Conservation (phyloP, 2,888 invertebrate species). For the Acanthopleura granulata region DNA sequence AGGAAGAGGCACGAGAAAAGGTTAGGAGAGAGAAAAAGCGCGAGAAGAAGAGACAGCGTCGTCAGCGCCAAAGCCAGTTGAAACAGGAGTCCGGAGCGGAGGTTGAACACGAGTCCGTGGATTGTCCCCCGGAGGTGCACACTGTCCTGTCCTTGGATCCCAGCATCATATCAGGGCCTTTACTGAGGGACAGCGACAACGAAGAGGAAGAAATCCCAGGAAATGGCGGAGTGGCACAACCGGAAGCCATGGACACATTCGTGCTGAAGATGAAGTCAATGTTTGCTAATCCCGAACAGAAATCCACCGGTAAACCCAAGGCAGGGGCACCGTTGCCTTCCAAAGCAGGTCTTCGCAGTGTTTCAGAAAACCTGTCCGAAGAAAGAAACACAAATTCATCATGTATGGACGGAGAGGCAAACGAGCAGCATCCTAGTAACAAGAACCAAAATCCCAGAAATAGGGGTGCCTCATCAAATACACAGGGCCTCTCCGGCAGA, state of each 20-base stretch:
- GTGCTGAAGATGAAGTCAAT: conserved; percentile 6
- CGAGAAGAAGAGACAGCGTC: conserved; percentile 45
- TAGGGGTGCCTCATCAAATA: not conserved
- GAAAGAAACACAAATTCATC: not conserved
- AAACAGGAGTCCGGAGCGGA: conserved; percentile 20
- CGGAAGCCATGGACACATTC: conserved; percentile 8
- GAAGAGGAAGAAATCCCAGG: not conserved
- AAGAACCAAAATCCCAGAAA: not conserved
- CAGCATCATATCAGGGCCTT: not conserved
- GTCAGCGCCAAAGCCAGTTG: conserved; percentile 31
- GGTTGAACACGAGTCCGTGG: not conserved
- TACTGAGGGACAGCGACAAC: not conserved
- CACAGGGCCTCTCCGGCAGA: not conserved
- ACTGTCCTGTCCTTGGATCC: too few species aligned
- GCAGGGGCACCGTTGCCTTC: too few species aligned
- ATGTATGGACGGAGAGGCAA: not conserved
- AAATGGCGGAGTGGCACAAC: not conserved
- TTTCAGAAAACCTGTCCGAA: not conserved
- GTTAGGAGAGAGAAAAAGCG: conserved; percentile 41
- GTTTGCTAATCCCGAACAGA: conserved; percentile 12
- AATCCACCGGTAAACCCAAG: too few species aligned
- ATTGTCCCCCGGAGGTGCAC: not conserved
- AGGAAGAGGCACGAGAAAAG: conserved; percentile 47
- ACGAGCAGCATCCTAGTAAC: not conserved
- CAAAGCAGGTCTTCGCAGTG: not conserved